phyloP scores from a whole-genome alignment of 2,888 invertebrate species.

The Tetragonisca angustula region DNA sequence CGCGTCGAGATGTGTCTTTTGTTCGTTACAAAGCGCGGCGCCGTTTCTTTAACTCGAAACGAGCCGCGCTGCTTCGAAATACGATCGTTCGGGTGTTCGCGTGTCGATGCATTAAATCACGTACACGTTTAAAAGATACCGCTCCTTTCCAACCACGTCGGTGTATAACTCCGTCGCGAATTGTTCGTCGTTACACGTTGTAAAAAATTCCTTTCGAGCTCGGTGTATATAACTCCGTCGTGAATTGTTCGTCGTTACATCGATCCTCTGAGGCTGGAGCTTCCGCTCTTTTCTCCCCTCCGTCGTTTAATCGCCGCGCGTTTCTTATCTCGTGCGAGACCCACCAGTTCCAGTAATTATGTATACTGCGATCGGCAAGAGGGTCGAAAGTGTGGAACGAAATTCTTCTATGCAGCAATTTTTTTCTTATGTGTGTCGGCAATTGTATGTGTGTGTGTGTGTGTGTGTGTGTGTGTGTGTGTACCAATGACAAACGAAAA shows the following conservation, averaged over 20 bases:
- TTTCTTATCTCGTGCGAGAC: neutral
- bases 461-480: no score
- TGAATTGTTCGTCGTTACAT: constrained; percentile 17
- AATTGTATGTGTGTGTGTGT: no score
- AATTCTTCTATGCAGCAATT: no score
- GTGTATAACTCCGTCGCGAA: neutral
- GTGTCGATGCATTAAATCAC: constrained; percentile 1
- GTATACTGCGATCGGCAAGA: no score
- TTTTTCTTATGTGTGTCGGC: no score
- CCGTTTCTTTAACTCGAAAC: constrained; percentile 35
- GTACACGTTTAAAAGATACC: neutral
- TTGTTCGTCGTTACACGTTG: neutral
- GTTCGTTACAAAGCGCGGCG: neutral
- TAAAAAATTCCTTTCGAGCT: no score
- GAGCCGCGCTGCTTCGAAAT: neutral
- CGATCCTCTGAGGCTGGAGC: neutral
- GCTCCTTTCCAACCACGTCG: neutral
- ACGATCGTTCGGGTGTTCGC: neutral
- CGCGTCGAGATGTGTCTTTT: constrained; percentile 12
- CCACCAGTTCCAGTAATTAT: neutral
- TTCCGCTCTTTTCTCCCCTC: neutral
- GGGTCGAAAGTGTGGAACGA: no score
- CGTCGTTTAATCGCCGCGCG: neutral
- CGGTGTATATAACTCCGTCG: neutral
- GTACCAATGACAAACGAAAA: no score